A percentile compares a stretch with the other conserved stretches of the same genome.
Conservation (phyloP, 2,888 invertebrate genomes). For the Pristionchus maxplancki region DNA sequence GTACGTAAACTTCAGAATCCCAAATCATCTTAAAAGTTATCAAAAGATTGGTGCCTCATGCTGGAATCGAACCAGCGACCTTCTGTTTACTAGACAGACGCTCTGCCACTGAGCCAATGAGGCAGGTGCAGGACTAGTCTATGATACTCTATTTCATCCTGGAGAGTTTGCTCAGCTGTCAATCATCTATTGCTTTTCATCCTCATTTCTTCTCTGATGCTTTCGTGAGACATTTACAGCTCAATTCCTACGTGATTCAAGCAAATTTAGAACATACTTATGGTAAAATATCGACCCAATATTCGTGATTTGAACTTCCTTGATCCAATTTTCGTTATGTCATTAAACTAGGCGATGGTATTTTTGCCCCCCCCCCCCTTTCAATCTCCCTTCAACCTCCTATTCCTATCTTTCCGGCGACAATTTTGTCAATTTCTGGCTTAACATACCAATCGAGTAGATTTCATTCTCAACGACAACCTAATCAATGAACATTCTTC, state of each 20-base stretch:
- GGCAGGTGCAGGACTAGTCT: background rate
- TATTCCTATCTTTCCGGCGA: background rate
- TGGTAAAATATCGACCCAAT: too few species aligned
- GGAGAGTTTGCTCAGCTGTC: background rate
- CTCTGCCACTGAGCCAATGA: slow-evolving; percentile 65
- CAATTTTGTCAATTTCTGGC: too few species aligned
- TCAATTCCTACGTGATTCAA: background rate
- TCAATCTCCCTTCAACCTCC: background rate
- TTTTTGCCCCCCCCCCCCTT: too few species aligned
- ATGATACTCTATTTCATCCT: background rate
- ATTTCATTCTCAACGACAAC: too few species aligned
- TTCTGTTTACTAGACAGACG: slow-evolving; percentile 73
- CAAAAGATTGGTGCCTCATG: slow-evolving; percentile 60
- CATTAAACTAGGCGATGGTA: too few species aligned
- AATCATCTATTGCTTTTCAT: background rate
- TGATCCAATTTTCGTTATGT: too few species aligned
- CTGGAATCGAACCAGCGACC: slow-evolving; percentile 74
- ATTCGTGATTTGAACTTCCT: too few species aligned
- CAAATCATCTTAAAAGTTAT: background rate
- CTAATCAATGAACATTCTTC: too few species aligned
- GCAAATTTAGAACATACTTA: too few species aligned
- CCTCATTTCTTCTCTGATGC: background rate
- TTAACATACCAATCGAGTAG: too few species aligned
- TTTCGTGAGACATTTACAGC: too few species aligned
- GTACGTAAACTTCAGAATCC: background rate